These are phyloP conservation scores for Aptenodytes forsteri DNA, from an alignment of 2,113 vertebrate genomes.

Conservation along the genomic window DNA sequence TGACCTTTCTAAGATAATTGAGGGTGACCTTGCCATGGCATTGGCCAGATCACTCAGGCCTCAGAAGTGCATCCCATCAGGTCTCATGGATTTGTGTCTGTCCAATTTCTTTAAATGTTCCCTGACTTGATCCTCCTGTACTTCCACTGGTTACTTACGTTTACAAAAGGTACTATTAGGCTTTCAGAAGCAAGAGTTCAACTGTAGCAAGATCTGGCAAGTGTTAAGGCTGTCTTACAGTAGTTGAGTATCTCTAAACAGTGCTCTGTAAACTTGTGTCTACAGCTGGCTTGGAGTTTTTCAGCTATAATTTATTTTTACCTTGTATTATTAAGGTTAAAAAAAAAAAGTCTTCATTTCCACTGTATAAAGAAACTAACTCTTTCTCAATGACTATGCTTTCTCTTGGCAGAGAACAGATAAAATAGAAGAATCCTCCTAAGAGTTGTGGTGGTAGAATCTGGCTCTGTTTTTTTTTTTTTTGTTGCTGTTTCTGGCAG, in stretches of 20 bases:
- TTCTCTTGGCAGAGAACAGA: neutral
- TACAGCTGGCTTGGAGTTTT: neutral
- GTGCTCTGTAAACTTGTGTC: neutral
- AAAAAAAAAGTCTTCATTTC: neutral
- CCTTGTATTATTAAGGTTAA: neutral
- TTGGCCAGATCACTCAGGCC: neutral
- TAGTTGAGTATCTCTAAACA: neutral
- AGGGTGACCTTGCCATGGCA: neutral
- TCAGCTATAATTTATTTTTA: neutral
- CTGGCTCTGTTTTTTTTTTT: neutral
- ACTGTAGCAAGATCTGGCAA: neutral
- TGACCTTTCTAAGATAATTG: neutral
- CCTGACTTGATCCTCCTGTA: neutral
- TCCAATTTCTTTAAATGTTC: neutral
- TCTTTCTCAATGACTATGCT: neutral
- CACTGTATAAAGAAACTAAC: neutral
- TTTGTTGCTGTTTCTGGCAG: neutral
- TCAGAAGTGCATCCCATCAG: neutral
- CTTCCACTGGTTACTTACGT: neutral
- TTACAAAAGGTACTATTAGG: neutral
- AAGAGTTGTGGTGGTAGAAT: slow-evolving; percentile 6
- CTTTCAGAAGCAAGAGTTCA: neutral
- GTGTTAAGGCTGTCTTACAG: neutral
- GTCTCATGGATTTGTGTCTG: neutral
- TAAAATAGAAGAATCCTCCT: neutral